These are phyloP conservation scores for Platalea minor DNA, from an alignment of 2,797 vertebrate species.

Conservation along the genomic window DNA sequence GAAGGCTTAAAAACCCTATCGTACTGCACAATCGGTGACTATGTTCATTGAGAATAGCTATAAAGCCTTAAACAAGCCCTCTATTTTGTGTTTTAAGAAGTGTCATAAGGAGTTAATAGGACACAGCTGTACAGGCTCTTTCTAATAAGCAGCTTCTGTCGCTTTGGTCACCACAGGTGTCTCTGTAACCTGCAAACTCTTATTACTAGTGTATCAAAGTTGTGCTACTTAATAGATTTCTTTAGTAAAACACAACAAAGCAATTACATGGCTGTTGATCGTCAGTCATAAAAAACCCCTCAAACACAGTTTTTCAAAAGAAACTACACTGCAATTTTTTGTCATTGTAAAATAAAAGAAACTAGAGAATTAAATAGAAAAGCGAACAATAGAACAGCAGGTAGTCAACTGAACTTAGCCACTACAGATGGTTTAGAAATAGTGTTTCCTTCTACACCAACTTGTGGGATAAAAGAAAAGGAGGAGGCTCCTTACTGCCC, in stretches of 20 bases:
- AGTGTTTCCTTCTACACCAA: slow-evolving; percentile 80
- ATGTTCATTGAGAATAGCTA: slow-evolving; percentile 67
- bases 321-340: slow-evolving; percentile 85
- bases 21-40: slow-evolving; percentile 41
- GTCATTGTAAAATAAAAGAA: slow-evolving; percentile 85
- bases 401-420: slow-evolving; percentile 78
- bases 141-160: slow-evolving; percentile 79
- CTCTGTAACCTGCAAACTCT: slow-evolving; percentile 82
- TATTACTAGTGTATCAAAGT: slow-evolving; percentile 86
- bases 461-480: slow-evolving; percentile 79
- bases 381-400: slow-evolving; percentile 82
- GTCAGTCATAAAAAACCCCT: slow-evolving; percentile 76
- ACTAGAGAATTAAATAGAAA: slow-evolving; percentile 79
- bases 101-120: slow-evolving; percentile 82
- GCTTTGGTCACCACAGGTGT: slow-evolving; percentile 85
- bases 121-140: slow-evolving; percentile 81
- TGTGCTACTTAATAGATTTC: slow-evolving; percentile 84
- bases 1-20: slow-evolving; percentile 63
- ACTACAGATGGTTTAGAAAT: slow-evolving; percentile 84
- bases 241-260: slow-evolving; percentile 86
- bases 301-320: slow-evolving; percentile 82
- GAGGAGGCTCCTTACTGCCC: slow-evolving; percentile 75
- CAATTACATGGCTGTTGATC: slow-evolving; percentile 83
- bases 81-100: slow-evolving; percentile 78
- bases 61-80: slow-evolving; percentile 76